A percentile compares a stretch with the other conserved stretches of the same genome.
phyloP scores from a whole-genome alignment of 2,113 vertebrate genomes.

The Casuarius casuarius region DNA sequence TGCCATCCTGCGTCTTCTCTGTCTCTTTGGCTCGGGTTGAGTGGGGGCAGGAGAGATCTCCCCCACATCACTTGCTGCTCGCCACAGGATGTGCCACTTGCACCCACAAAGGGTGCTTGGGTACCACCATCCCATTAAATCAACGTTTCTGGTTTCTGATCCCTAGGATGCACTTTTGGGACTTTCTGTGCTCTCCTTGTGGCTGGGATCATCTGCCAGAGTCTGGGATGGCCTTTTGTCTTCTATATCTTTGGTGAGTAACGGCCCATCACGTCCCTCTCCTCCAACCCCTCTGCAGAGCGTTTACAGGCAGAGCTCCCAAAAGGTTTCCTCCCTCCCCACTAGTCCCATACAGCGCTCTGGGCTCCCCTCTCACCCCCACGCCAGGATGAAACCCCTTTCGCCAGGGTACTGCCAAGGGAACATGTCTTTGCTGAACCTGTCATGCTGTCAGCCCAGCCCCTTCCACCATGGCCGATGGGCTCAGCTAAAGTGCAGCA shows the following conservation, averaged over 20 bases:
- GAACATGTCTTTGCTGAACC: background rate
- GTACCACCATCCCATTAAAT: background rate
- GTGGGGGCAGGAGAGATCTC: too few relatives aligned
- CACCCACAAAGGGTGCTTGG: background rate
- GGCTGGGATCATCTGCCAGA: conserved; percentile 78
- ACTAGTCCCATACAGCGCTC: too few relatives aligned
- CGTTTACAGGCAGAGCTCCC: background rate
- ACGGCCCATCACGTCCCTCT: background rate
- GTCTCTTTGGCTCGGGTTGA: background rate
- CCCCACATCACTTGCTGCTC: background rate
- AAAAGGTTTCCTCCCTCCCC: background rate
- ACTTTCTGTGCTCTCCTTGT: conserved; percentile 78
- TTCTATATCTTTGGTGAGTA: conserved; percentile 83
- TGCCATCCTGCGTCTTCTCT: background rate
- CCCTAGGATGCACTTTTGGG: conserved; percentile 74
- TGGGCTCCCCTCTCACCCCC: background rate
- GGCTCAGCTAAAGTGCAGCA: background rate
- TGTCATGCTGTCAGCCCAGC: background rate
- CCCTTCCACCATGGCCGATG: background rate
- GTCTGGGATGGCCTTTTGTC: conserved; percentile 81
- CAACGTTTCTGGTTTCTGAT: background rate
- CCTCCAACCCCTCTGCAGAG: background rate
- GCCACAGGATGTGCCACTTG: background rate
- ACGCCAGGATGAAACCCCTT: background rate
- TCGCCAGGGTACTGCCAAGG: background rate